Evolutionary conservation across 1,140 invertebrate species (phyloP), one percentile per base, ranked within the genome.

Genomic region (Drosophila bocqueti): DNA sequence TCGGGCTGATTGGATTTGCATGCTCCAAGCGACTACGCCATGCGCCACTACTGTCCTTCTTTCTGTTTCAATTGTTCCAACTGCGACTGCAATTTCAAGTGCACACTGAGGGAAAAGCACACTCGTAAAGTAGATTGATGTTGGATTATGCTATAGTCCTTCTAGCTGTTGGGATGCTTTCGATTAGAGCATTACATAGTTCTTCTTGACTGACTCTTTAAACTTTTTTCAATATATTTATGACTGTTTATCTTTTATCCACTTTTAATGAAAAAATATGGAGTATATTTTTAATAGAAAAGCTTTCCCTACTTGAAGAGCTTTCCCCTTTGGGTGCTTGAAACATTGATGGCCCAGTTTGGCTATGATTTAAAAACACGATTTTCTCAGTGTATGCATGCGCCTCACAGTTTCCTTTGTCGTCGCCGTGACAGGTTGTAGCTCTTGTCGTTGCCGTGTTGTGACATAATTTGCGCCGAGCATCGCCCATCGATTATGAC

Each of bases 1-100:
- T 43, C 18, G 54, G 58, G 58, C 63, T 74, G 18, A 77, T 64
- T 74, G 50, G 79, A 86, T 86, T 81, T 82, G 82, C 83, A 85
- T 86, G 82, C 63, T 74, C 68, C 67, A 69, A 69, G 52, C 50
- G 10, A 31, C 46, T 16, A 26, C 15, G 15, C 26, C 29, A 55
- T 9, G 52, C 52, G 24, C 60, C 55, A n/a, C 38, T 50, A 62
- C 62, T 76, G 74, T 57, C 65, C 47, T 55, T 45, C 50, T 74
- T 76, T 31, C 36, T 42, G 54, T 66, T 66, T 66, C 52, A 58
- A 64, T 52, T 57, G 54, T 66, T 59, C 62, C 40, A 26, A 9
- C 40, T 54, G 52, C 46, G 18, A 42, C 42, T 54, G 36, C 50
- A 73, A 65, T 42, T 58, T 65, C 40, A 36, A 38, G 31, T 10